Base-by-base conservation (phyloP, 2,888 invertebrate species). In the Hirtodrosophila cameraria region DNA sequence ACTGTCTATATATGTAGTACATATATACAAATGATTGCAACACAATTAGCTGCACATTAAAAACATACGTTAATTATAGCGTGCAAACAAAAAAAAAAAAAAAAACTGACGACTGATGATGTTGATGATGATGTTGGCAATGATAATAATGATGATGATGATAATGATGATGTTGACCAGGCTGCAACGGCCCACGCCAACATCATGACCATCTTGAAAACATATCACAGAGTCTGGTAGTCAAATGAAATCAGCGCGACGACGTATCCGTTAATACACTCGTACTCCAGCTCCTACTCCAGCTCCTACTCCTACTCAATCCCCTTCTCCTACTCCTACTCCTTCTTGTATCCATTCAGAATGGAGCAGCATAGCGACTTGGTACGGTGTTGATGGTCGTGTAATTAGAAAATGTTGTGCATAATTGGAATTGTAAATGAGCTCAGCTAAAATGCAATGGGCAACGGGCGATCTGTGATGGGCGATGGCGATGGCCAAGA, bases 41-140 rank as follows among this genome's bases (percentile, higher is more conserved):
- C 78, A 88, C 89, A 88, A 88, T 88, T 88, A 88, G 86, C 83
- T 88, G 88, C 82, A 88, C 88, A 88, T 88, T 88, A 88, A 87
- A 87, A 83, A 74, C 75, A 81, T 65, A 77, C 78, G 67, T 67
- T 88, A 88, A 89, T 88, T 86, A 88, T 86, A 84, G 83, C 80
- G 75, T 79, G 67, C 76, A 60, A 57, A 50, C 46, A 41, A 33
- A 6, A 9, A 36, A 12, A 16, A 15, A 6, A 20, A 25, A 30
- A 15, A 11, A 15, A 28, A 38, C 42, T 31, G 30, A 8, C 8
- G 23, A 31, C 1, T 38, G 38, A 39, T 25, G 31, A 28, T 28
- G 18, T 12, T 15, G 16, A 42, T 31, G 33, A 8, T 31, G 8
- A 8, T 52, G 36, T 12, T 52, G 23, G 6, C 3, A 11, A 8